A percentile compares a stretch with the other conserved stretches of the same genome.
Evolutionary conservation across 2,113 vertebrate species (phyloP).

Genomic region (Charadrius vociferus): DNA sequence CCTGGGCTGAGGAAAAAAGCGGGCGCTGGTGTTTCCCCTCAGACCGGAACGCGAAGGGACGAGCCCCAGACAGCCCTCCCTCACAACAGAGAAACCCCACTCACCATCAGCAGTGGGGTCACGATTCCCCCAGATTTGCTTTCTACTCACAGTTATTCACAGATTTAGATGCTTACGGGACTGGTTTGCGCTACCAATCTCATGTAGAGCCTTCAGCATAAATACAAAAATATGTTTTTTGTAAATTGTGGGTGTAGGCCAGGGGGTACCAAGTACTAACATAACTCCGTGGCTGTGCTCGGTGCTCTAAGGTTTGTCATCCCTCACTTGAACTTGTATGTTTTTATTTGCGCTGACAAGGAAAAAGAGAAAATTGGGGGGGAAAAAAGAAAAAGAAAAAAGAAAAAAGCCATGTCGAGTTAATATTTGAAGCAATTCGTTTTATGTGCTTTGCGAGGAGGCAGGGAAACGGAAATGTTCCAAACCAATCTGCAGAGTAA

Average conservation of each 20-base stretch:
- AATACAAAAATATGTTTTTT: fast-evolving
- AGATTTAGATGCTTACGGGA: fast-evolving
- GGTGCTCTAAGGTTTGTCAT: not conserved
- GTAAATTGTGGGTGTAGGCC: fast-evolving
- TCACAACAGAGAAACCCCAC: fast-evolving
- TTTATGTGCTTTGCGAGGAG: not conserved
- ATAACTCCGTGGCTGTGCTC: fast-evolving
- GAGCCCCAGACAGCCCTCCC: fast-evolving
- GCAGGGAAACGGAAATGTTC: constrained; percentile 2
- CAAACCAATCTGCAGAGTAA: constrained; percentile 5
- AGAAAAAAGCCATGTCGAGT: not conserved
- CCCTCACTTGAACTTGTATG: fast-evolving
- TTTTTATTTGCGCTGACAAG: not conserved
- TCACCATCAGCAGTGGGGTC: fast-evolving
- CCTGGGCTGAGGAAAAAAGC: not conserved
- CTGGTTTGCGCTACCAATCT: fast-evolving
- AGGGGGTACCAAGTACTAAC: not conserved
- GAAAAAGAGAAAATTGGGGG: not conserved
- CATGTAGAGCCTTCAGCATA: fast-evolving
- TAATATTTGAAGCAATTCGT: not conserved
- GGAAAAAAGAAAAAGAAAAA: not conserved
- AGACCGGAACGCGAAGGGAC: fast-evolving
- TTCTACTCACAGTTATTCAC: fast-evolving
- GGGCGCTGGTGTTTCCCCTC: fast-evolving
- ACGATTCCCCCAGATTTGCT: not conserved